Conservation (phyloP, 2,888 invertebrate genomes). For the Melieria picta region DNA sequence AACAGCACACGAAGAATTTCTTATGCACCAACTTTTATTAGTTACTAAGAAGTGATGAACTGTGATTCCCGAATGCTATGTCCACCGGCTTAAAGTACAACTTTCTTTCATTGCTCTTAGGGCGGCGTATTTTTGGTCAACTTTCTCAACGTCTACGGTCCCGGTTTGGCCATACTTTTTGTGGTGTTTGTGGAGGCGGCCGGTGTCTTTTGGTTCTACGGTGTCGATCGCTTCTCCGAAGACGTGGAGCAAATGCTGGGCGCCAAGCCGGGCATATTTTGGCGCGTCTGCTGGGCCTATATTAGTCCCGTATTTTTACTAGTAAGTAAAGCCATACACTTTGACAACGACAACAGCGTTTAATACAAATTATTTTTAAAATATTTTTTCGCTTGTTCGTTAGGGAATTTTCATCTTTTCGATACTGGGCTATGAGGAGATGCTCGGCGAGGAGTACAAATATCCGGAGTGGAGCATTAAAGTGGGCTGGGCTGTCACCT, state of each 20-base stretch:
- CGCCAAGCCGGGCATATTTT: conserved; percentile 79
- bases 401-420: conserved; percentile 86
- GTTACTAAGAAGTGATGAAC: no score
- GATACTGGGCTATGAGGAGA: conserved; percentile 81
- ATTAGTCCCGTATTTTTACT: conserved; percentile 87
- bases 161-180: conserved; percentile 86
- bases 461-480: conserved; percentile 85
- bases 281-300: conserved; percentile 87
- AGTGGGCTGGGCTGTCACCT: conserved; percentile 85
- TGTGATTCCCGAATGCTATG: not conserved
- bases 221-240: conserved; percentile 80
- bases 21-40: no score
- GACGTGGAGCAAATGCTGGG: conserved; percentile 89
- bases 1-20: no score
- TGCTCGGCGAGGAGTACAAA: conserved; percentile 77
- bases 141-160: conserved; percentile 87
- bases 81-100: not conserved
- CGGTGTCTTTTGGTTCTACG: conserved; percentile 91
- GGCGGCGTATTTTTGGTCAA: conserved; percentile 89
- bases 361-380: not conserved
- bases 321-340: conserved; percentile 66
- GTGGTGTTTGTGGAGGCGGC: conserved; percentile 92
- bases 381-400: not conserved
- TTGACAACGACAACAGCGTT: no score
- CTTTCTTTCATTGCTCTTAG: conserved; percentile 64